A percentile compares a stretch with the other conserved stretches of the same genome.
These are phyloP conservation scores for Felis chaus DNA, from an alignment of 2,113 vertebrate species.

Conservation along the genomic window DNA sequence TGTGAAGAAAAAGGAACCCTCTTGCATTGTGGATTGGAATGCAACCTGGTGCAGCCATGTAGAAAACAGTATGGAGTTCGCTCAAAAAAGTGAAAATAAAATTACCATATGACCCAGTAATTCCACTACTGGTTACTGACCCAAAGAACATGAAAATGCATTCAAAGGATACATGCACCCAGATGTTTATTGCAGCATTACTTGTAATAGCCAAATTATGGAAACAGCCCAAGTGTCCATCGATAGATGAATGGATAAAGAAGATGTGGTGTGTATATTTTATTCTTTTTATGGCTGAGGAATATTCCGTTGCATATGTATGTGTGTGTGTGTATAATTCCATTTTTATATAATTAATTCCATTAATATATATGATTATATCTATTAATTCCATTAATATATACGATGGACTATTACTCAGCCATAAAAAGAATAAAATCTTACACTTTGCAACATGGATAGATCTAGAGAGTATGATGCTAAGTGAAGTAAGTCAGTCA, in stretches of 20 bases:
- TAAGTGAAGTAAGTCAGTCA: neutral
- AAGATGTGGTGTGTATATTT: neutral
- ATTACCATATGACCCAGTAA: neutral
- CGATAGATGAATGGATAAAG: neutral
- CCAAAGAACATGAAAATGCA: too few species aligned
- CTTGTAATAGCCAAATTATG: neutral
- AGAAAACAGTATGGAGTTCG: neutral
- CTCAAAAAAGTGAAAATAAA: neutral
- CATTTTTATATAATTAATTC: too few species aligned
- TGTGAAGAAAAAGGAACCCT: neutral
- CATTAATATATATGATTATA: too few species aligned
- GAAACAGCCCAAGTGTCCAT: neutral
- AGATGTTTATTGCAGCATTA: neutral
- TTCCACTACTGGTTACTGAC: neutral
- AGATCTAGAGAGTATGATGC: neutral
- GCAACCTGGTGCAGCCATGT: neutral
- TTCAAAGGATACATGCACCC: neutral
- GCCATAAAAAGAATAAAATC: neutral
- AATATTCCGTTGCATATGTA: too few species aligned
- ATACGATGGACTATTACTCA: neutral
- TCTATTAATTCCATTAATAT: too few species aligned
- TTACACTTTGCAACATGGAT: neutral
- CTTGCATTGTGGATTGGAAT: neutral
- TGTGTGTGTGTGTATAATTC: too few species aligned
- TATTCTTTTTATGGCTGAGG: too few species aligned